A percentile compares a stretch with the other conserved stretches of the same genome.
phyloP scores from a whole-genome alignment of 2,888 invertebrate species.

The Nymphalis polychloros region DNA sequence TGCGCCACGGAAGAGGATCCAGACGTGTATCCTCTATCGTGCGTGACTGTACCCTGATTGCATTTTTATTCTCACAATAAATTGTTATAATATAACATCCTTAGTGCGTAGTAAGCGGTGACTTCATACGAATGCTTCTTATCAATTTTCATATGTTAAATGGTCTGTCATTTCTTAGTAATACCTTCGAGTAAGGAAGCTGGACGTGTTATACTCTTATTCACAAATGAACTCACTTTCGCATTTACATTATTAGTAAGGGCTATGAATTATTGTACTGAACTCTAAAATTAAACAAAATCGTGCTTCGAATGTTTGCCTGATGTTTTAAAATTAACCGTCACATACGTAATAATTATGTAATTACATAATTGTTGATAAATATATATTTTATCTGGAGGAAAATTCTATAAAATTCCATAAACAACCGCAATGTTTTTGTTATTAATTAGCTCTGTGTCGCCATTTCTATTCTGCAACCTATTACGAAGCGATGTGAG shows the following conservation, averaged over 20 bases:
- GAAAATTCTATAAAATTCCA: slow-evolving; percentile 8
- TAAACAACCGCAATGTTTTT: slow-evolving; percentile 3
- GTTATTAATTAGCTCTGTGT: background rate
- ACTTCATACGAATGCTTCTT: too few species aligned
- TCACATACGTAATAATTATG: background rate
- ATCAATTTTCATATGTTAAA: too few species aligned
- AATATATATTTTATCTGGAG: slow-evolving; percentile 7
- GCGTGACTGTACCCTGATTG: slow-evolving; percentile 16
- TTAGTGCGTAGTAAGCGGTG: too few species aligned
- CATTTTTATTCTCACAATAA: background rate
- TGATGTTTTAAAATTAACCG: background rate
- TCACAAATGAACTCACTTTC: too few species aligned
- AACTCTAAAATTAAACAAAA: background rate
- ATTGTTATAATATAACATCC: too few species aligned
- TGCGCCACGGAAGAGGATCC: slow-evolving; percentile 16
- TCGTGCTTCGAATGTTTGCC: background rate
- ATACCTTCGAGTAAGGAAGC: too few species aligned
- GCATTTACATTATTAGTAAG: too few species aligned
- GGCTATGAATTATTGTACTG: background rate
- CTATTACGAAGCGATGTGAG: background rate
- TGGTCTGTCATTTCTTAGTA: too few species aligned
- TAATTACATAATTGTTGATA: background rate
- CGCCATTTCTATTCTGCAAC: slow-evolving; percentile 3
- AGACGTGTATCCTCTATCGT: slow-evolving; percentile 22
- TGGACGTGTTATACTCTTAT: too few species aligned